phyloP scores from a whole-genome alignment of 2,888 invertebrate genomes.

The Vannuccia rotundouncinata region DNA sequence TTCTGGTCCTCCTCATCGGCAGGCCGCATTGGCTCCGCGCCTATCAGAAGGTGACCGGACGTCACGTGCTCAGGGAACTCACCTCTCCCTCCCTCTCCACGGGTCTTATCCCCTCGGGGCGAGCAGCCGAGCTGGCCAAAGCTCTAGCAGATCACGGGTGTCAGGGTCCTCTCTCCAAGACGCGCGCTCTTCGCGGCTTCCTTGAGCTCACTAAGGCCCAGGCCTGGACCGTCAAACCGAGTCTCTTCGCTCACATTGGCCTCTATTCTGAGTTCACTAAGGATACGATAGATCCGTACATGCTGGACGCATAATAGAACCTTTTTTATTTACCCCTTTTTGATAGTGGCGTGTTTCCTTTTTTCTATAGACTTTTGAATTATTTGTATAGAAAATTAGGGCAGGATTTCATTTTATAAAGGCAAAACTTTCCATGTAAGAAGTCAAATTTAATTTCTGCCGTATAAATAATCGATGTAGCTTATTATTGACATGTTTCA shows the following conservation, averaged over 20 bases:
- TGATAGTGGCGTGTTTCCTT: too few relatives aligned
- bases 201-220: background rate
- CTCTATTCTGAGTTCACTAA: conserved; percentile 31
- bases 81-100: background rate
- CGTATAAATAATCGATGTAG: too few relatives aligned
- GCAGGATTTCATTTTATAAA: too few relatives aligned
- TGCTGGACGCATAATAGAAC: conserved; percentile 4
- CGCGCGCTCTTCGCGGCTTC: background rate
- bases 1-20: conserved; percentile 24
- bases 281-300: conserved; percentile 27
- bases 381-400: too few relatives aligned
- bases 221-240: conserved; percentile 3
- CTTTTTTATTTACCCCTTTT: too few relatives aligned
- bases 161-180: background rate
- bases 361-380: too few relatives aligned
- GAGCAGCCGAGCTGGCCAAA: background rate
- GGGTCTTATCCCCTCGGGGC: background rate
- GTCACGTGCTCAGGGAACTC: background rate
- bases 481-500: too few relatives aligned
- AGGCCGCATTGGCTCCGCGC: conserved; percentile 28
- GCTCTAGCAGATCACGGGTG: background rate
- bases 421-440: too few relatives aligned
- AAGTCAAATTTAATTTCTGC: too few relatives aligned
- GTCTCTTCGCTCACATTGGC: conserved; percentile 33
- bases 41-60: background rate